Base-by-base conservation (phyloP, 2,797 vertebrate genomes). In the Balearica regulorum region DNA sequence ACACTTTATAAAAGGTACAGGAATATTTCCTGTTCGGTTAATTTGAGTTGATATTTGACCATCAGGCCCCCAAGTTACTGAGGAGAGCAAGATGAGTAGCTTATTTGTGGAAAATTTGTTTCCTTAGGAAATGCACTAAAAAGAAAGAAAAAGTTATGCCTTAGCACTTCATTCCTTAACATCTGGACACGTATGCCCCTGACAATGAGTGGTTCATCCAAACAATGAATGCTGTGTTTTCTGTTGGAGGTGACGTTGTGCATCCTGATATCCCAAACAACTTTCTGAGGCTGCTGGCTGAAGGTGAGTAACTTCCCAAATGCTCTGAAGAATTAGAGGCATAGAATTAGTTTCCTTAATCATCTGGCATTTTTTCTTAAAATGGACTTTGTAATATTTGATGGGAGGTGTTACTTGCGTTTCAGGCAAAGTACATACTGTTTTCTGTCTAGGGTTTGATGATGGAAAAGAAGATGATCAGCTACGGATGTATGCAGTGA, bases 151-250 rank as follows among this genome's bases (percentile, higher is more conserved):
- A 73, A 79, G 58, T 81, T 95, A 39, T 4, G 16, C 73, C 91
- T 95, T 96, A 79, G 94, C 93, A 72, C 68, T 90, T 90, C 4
- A 94, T 96, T 99, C 98, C 99, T 99, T 99, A 98, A 99, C 96
- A 77, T 79, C 8, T 80, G 94, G 90, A 84, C 98, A 99, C 98
- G 35, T 99, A 99, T 99, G 98, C 99, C 62, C 99, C 99, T 90
- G 98, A 98, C 97, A 99, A 99, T 17, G 98, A 98, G 11, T 99
- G 99, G 99, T 99, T 99, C 97, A 99, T 99, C 94, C 98, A 99
- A 95, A 99, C 99, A 22, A 99, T 99, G 99, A 99, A 98, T 97
- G 98, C 98, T 5, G 99, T 99, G 73, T 99, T 99, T 97, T 99
- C 98, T 66, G 93, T 99, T 46, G 99, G 99, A 75, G 99, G 99